Evolutionary conservation across 92 coral and sea anemone genomes (phyloP).

Genomic region (Montipora capitata): DNA sequence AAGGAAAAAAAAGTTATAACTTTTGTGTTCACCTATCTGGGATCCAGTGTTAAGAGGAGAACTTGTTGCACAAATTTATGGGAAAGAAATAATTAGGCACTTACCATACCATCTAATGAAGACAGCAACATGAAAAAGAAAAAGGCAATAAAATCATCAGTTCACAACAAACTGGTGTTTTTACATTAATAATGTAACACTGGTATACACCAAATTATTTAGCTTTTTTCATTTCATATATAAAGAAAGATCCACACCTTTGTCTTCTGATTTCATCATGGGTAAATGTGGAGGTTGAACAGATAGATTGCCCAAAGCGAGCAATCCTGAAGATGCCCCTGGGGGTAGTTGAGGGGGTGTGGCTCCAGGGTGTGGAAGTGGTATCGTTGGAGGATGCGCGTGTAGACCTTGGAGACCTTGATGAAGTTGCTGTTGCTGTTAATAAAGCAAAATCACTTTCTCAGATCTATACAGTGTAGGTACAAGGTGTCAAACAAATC

Average conservation of each 20-base stretch:
- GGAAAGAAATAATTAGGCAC: neutral
- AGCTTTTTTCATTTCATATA: too few relatives aligned
- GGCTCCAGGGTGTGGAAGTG: conserved; percentile 98
- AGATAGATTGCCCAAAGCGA: conserved; percentile 83
- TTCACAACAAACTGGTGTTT: too few relatives aligned
- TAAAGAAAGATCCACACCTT: conserved; percentile 7
- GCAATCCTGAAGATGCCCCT: conserved; percentile 87
- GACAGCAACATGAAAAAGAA: conserved; percentile 16
- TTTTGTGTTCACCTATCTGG: too few relatives aligned
- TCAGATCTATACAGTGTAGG: neutral
- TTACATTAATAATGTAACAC: too few relatives aligned
- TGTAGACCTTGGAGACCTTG: conserved; percentile 98
- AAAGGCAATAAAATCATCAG: neutral
- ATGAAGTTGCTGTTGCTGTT: conserved; percentile 96
- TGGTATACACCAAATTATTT: too few relatives aligned
- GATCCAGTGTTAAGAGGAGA: neutral
- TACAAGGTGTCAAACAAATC: neutral
- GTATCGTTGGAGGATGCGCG: conserved; percentile 97
- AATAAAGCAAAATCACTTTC: conserved; percentile 14
- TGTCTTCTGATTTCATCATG: conserved; percentile 83
- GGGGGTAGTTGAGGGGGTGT: conserved; percentile 99
- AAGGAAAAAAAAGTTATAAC: too few relatives aligned
- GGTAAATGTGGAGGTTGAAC: conserved; percentile 93
- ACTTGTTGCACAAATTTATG: too few relatives aligned
- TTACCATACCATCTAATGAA: conserved; percentile 45